Base-by-base conservation (phyloP, 92 coral and sea anemone species). In the Paramuricea clavata region DNA sequence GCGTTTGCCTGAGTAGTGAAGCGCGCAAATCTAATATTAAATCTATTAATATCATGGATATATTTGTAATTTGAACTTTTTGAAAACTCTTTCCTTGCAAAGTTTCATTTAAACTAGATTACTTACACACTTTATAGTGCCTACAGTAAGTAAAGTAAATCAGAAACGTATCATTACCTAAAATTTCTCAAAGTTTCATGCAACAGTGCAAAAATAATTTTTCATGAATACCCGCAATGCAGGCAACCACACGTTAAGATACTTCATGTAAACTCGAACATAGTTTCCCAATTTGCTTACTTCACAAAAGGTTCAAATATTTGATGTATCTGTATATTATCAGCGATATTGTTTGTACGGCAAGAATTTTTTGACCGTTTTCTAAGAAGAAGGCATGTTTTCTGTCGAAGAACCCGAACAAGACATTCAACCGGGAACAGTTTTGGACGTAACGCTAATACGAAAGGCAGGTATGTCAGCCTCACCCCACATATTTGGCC, bases 361-460 rank as follows among this genome's bases (percentile, higher is more conserved):
- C 17, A 11, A 5, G 12, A 44, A 28, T 28, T 49, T 74, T 39
- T 74, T 16, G 26, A 23, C 21, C 22, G 49, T 21, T 39, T 39
- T 41, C 33, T 16, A 34, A 35, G 32, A 74, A 42, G 25, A 74
- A 32, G 17, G n/a, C 19, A 74, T 74, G 81, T 74, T 49, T 25
- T 43, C 59, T 44, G 36, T 44, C 10, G 81, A 74, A 26, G 61
- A 49, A 22, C 43, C 81, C 39, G 81, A 74, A 44, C 62, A 74
- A 44, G 60, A 74, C 21, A 39, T 74, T 30, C 81, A 74, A 49
- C 81, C 81, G 57, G 81, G 81, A 12, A 74, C 81, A 2, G 81
- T 41, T 13, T 47, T 74, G 21, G 81, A 74, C 15, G 81, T 74
- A 12, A 52, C 32, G 36, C 35, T 74, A 22, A 47, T 19, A 25